phyloP scores from a whole-genome alignment of 2,113 vertebrate genomes.

The Ptilorrhoa leucosticta region DNA sequence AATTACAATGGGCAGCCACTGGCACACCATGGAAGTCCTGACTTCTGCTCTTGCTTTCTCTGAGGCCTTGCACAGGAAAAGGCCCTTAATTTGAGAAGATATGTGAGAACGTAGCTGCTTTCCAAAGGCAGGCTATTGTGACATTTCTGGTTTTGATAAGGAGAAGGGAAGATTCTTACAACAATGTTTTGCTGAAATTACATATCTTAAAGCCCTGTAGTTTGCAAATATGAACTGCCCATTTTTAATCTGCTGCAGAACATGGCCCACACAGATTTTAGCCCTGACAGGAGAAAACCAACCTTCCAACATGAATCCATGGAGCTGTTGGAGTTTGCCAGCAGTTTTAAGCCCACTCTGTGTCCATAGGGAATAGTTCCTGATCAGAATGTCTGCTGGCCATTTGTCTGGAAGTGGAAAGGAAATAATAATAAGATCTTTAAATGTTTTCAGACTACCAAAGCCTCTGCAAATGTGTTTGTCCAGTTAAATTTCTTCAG shows the following conservation, averaged over 20 bases:
- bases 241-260: neutral
- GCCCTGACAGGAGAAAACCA: neutral
- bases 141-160: neutral
- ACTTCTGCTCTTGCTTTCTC: neutral
- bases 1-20: neutral
- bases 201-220: accelerated
- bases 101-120: neutral
- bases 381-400: neutral
- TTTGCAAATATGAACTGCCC: neutral
- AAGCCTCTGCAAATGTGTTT: neutral
- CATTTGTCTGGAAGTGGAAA: neutral
- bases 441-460: neutral
- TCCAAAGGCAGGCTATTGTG: neutral
- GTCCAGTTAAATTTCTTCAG: neutral
- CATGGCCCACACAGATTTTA: neutral
- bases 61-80: neutral
- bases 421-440: neutral
- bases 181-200: neutral
- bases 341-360: neutral
- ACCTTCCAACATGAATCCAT: neutral
- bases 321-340: neutral
- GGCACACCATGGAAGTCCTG: neutral
- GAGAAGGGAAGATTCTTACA: neutral
- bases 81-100: neutral
- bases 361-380: neutral